Base-by-base conservation (phyloP, 1,140 invertebrate species). In the Drosophila melanogaster region DNA sequence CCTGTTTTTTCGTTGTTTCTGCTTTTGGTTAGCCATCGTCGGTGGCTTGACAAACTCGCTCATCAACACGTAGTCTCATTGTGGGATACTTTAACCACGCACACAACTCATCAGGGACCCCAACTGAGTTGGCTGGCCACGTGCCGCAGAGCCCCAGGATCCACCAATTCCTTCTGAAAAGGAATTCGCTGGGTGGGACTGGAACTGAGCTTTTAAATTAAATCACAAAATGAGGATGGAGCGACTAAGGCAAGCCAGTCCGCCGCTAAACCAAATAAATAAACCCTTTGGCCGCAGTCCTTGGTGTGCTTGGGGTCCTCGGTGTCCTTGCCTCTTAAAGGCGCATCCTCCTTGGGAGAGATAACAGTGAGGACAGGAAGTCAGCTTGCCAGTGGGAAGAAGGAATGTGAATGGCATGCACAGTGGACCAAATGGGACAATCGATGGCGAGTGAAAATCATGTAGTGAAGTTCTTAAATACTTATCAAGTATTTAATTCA, bases 151-250 rank as follows among this genome's bases (percentile, higher is more conserved):
- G 55, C 61, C 37, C 26, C 15, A 35, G 54, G 53, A 15, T 55
- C 33, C 22, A 26, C 37, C 47, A 43, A 56, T 55, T 77, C 38
- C 64, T 33, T 26, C 24, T 19, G 40, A 10, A 61, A 47, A 12
- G 40, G 65, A 69, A 35, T 40, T 14, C 6, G 26, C 3, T 4
- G 65, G 47, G 49, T 37, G 57, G 41, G 15, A 40, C 51, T 60
- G 57, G 74, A 49, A 41, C 53, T 61, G 74, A 70, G 83, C 83
- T 86, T 81, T 86, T 86, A 86, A 86, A 86, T 86, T 86, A 86
- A 86, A 86, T 86, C 83, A 87, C 83, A 87, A 83, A 83, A 87
- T 83, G 85, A 57, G 77, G 84, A 86, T 81, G 69, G 70, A 74
- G 79, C 76, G 65, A 65, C 75, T 74, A 69, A 74, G 70, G 77